Percentiles rank a stretch among this genome's conserved stretches.
These are phyloP conservation scores for Mycalesis mineus DNA, from an alignment of 2,888 invertebrate species.

Conservation along the genomic window DNA sequence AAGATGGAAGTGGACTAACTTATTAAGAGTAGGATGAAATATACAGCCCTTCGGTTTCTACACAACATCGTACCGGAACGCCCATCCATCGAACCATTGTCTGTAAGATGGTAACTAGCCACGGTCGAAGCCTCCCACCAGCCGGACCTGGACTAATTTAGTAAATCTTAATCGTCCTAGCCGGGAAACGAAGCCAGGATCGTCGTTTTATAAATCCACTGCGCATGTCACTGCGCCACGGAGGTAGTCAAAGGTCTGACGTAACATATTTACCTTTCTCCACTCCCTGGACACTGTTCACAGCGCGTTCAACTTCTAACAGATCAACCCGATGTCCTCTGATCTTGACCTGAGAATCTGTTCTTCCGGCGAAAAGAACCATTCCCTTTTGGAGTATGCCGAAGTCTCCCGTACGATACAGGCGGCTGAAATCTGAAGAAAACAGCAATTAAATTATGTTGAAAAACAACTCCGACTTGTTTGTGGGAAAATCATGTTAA, in stretches of 20 bases:
- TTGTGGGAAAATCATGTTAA: too few species aligned
- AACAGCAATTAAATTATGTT: neutral
- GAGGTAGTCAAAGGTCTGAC: too few species aligned
- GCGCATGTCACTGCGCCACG: too few species aligned
- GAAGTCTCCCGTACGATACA: conserved; percentile 92
- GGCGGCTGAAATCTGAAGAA: conserved; percentile 79
- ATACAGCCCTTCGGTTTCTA: too few species aligned
- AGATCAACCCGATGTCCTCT: conserved; percentile 92
- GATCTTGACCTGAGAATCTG: conserved; percentile 91
- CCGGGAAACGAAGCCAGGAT: too few species aligned
- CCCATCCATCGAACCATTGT: too few species aligned
- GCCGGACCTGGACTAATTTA: neutral
- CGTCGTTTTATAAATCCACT: too few species aligned
- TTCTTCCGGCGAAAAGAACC: conserved; percentile 87
- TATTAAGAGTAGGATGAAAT: too few species aligned
- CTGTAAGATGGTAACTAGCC: neutral
- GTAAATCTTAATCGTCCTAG: too few species aligned
- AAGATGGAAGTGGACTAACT: too few species aligned
- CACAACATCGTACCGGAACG: too few species aligned
- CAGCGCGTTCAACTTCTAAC: conserved; percentile 88
- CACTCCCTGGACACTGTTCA: conserved; percentile 80
- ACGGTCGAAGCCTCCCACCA: neutral
- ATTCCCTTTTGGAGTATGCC: conserved; percentile 84
- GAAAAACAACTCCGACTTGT: too few species aligned
- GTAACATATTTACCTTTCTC: conserved; percentile 85